Evolutionary conservation across 2,113 vertebrate genomes (phyloP).

Genomic region (Varanus komodoensis): DNA sequence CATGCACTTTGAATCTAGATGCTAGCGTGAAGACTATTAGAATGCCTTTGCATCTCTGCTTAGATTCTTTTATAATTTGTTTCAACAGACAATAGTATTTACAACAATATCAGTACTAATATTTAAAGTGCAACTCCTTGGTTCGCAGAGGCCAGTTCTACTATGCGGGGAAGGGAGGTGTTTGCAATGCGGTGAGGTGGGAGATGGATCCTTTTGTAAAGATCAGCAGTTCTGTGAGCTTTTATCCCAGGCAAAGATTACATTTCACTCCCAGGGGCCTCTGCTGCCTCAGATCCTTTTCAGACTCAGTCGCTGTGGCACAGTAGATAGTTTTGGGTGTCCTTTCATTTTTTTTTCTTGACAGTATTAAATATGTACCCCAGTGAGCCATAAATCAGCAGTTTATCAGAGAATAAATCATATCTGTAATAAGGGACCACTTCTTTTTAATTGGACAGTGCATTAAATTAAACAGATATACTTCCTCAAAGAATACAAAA

Average conservation of each 20-base stretch:
- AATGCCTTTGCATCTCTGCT: not conserved
- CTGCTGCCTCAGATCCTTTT: slow-evolving; percentile 79
- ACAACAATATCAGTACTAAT: rapidly evolving
- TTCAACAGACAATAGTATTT: not conserved
- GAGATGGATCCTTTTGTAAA: slow-evolving; percentile 74
- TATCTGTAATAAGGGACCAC: slow-evolving; percentile 81
- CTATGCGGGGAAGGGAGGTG: slow-evolving; percentile 35
- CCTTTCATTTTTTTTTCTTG: slow-evolving; percentile 73
- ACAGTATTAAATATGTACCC: slow-evolving; percentile 80
- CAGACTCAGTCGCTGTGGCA: slow-evolving; percentile 75
- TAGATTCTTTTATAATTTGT: not conserved
- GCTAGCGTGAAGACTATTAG: not conserved
- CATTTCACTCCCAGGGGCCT: slow-evolving; percentile 81
- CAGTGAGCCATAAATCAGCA: slow-evolving; percentile 80
- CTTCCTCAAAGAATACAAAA: slow-evolving; percentile 77
- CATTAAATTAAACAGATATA: slow-evolving; percentile 79
- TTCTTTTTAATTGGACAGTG: slow-evolving; percentile 81
- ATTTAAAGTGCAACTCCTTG: slow-evolving; percentile 43
- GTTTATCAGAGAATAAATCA: slow-evolving; percentile 82
- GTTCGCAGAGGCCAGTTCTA: slow-evolving; percentile 16
- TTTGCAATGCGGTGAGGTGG: slow-evolving; percentile 21
- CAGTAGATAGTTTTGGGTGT: slow-evolving; percentile 81
- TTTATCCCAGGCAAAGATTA: slow-evolving; percentile 81
- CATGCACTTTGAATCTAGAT: not conserved
- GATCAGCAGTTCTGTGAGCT: slow-evolving; percentile 75